Evolutionary conservation across 2,888 invertebrate genomes (phyloP), one percentile per base, ranked within the genome.

Genomic region (Hipparchia sbordonii): DNA sequence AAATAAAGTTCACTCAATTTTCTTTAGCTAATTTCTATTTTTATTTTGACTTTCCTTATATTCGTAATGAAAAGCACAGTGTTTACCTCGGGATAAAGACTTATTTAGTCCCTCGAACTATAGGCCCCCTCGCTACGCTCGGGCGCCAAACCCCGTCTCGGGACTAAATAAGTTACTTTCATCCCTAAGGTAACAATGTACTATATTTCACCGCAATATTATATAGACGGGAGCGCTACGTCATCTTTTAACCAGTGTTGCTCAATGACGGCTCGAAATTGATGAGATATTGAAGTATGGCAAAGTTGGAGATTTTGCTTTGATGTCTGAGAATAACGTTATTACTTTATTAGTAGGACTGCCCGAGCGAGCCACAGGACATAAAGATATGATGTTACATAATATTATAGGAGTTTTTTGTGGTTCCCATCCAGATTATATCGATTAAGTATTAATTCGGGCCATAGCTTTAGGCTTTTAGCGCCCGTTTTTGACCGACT

Each of bases 261-360:
- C 65, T 65, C 52, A 12, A 33, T 65, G 46, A 9, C 62, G 52
- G 12, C 12, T 65, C 52, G 8, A 61, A 61, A 52, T 69, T 69
- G 69, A 69, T 61, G 60, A 69, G 60, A 69, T 69, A 61, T 69
- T 52, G 69, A 52, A 61, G 59, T 48, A 68, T 51, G 67, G 13
- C 46, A 68, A 60, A 68, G 56, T 67, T 57, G 52, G 51, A 48
- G 61, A 23, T 60, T 60, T 67, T 45, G 23, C 69, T 69, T 67
- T 69, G 61, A 69, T 60, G 61, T 69, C 68, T 61, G 60, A 52
- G 61, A n/a, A 48, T 51, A n/a, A 61, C 8, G 61, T 61, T 61
- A 69, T 69, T 69, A 69, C 23, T 57, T 57, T 65, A 51, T 65
- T 52, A 65, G 23, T 57, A 57, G 2, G 57, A 57, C 7, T 23